Evolutionary conservation across 2,888 invertebrate genomes (phyloP).

Genomic region (Uloborus plumipes): DNA sequence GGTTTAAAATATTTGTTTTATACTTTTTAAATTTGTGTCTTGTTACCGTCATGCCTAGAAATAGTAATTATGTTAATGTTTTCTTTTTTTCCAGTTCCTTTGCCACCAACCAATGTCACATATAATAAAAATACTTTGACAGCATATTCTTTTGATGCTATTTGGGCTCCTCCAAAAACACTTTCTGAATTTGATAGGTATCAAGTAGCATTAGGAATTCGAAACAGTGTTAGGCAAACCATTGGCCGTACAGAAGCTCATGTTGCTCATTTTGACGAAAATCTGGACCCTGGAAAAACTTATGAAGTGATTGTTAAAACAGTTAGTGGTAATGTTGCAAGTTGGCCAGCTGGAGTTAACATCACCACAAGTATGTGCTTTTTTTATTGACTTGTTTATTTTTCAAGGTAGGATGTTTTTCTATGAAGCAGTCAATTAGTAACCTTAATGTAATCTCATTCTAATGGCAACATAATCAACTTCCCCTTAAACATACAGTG

Average conservation of each 20-base stretch:
- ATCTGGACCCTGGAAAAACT: conserved; percentile 88
- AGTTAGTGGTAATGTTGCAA: conserved; percentile 92
- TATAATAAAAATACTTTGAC: conserved; percentile 81
- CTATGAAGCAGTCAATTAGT: background rate
- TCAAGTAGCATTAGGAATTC: conserved; percentile 82
- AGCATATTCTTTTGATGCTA: conserved; percentile 84
- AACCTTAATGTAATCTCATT: background rate
- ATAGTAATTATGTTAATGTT: background rate
- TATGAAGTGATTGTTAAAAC: conserved; percentile 93
- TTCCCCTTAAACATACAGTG: too few species aligned
- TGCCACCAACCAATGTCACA: conserved; percentile 86
- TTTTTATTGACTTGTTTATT: background rate
- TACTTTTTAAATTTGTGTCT: too few species aligned
- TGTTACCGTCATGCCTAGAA: too few species aligned
- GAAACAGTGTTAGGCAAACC: conserved; percentile 69
- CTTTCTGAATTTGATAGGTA: conserved; percentile 90
- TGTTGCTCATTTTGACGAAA: conserved; percentile 80
- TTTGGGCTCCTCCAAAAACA: conserved; percentile 89
- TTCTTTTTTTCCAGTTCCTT: conserved; percentile 76
- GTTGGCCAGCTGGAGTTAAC: conserved; percentile 90
- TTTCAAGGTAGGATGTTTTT: background rate
- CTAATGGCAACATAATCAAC: background rate
- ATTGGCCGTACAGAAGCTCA: conserved; percentile 69
- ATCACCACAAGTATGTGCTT: conserved; percentile 80
- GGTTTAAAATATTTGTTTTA: too few species aligned